Conservation (phyloP, 2,888 invertebrate genomes). For the Dichetophora obliterata region DNA sequence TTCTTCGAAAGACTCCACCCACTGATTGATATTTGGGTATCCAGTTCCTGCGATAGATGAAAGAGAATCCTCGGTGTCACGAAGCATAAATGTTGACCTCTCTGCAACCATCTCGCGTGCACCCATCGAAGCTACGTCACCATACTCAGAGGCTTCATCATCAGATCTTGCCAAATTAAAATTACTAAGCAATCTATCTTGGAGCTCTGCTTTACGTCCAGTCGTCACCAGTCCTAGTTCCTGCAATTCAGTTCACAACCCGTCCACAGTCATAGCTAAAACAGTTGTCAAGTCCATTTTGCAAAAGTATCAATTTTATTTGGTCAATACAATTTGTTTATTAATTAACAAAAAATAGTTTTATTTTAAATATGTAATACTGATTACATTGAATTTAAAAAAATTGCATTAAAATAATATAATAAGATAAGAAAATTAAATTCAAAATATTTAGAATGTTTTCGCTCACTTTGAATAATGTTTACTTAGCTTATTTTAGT, state of each 20-base stretch:
- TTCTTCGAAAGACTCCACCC: conserved; percentile 24
- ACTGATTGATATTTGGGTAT: conserved; percentile 14
- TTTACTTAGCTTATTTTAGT: too few relatives aligned
- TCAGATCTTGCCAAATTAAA: background rate
- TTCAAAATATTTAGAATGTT: too few relatives aligned
- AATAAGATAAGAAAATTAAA: too few relatives aligned
- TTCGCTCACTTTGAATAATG: too few relatives aligned
- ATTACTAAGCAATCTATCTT: conserved; percentile 2
- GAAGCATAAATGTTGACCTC: conserved; percentile 31
- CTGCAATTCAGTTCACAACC: too few relatives aligned
- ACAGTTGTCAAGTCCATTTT: background rate
- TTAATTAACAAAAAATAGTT: too few relatives aligned
- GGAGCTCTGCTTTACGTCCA: background rate
- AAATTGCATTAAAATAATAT: too few relatives aligned
- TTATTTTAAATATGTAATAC: too few relatives aligned
- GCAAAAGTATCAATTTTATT: background rate
- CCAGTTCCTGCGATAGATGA: conserved; percentile 15
- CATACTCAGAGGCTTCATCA: background rate
- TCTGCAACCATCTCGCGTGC: conserved; percentile 7
- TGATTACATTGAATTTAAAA: too few relatives aligned
- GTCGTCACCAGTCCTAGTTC: background rate
- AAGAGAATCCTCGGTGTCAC: conserved; percentile 29
- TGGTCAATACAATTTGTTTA: too few relatives aligned
- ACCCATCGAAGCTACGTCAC: background rate
- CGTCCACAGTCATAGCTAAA: background rate